Conservation (phyloP, 2,888 invertebrate genomes). For the Drosophila anceps region DNA sequence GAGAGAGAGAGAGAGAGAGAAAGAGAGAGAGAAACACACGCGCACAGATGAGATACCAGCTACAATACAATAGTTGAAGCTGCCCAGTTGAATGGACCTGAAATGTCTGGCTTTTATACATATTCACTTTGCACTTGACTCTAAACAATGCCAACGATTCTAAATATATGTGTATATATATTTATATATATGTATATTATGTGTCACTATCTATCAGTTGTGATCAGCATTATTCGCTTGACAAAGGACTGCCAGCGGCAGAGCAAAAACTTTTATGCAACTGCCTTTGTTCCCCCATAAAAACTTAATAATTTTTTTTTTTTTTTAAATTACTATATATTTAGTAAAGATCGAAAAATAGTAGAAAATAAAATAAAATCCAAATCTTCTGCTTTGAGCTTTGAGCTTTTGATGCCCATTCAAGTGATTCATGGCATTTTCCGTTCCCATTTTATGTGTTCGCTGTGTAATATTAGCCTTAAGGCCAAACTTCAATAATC, state of each 20-base stretch:
- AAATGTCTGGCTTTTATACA: conserved; percentile 6
- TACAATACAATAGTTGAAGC: neutral
- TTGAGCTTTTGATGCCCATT: no score
- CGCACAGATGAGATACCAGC: neutral
- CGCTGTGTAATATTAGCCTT: neutral
- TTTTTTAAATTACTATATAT: no score
- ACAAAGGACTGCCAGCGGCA: neutral
- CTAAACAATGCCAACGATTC: conserved; percentile 26
- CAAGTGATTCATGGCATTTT: neutral
- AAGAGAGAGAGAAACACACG: no score
- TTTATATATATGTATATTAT: neutral
- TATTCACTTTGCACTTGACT: conserved; percentile 43
- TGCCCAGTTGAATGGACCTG: conserved; percentile 10
- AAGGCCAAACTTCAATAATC: neutral
- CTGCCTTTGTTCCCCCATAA: no score
- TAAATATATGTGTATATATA: neutral
- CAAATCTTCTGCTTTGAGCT: neutral
- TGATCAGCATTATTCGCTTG: neutral
- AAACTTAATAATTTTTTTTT: no score
- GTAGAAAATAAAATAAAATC: no score
- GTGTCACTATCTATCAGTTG: conserved; percentile 1
- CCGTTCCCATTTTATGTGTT: neutral
- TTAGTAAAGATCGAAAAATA: no score
- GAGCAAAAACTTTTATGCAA: no score
- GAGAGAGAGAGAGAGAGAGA: neutral